Base-by-base conservation (phyloP, 2,797 vertebrate genomes). In the Threskiornis aethiopicus region DNA sequence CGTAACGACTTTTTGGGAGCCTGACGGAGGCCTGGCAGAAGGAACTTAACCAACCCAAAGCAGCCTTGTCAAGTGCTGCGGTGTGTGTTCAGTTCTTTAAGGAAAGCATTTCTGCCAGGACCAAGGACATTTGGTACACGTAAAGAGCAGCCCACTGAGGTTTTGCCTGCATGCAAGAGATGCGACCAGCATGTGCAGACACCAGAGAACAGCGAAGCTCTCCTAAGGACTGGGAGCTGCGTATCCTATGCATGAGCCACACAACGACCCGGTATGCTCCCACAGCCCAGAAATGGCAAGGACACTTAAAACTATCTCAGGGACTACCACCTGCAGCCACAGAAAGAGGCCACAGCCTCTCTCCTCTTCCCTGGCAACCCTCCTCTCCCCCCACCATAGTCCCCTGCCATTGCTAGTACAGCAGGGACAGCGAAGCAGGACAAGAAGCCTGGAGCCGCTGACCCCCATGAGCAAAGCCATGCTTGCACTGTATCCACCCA, bases 241-340 rank as follows among this genome's bases (percentile, higher is more conserved):
- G 1, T 20, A 37, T 81, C n/a, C 37, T 33, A 16, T 5, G 10
- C 2, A 5, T 0, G 0, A 89, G 21, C 51, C n/a, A 82, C 20
- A 26, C 11, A 25, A 11, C 24, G n/a, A 81, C 10, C 46, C 31
- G 35, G 35, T 55, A 20, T 2, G 16, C 11, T 51, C 55, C n/a
- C 37, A 42, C 33, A 81, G 49, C n/a, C 41, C 33, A 11, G 15
- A 47, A 73, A 55, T 6, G 6, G 29, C 35, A 58, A 9, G 4
- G 33, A 54, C 11, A 70, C 24, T 46, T 59, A 49, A 69, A 69
- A 9, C 10, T 73, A 18, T 35, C 39, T 52, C 47, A 33, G 51
- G 42, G 31, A 69, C 18, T 42, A 47, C 1, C 5, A 39, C 9
- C 18, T 84, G 16, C 57, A 85, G 33, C 25, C 59, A 52, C 33